Conservation (phyloP, 1,140 invertebrate genomes). For the Drosophila mauritiana region DNA sequence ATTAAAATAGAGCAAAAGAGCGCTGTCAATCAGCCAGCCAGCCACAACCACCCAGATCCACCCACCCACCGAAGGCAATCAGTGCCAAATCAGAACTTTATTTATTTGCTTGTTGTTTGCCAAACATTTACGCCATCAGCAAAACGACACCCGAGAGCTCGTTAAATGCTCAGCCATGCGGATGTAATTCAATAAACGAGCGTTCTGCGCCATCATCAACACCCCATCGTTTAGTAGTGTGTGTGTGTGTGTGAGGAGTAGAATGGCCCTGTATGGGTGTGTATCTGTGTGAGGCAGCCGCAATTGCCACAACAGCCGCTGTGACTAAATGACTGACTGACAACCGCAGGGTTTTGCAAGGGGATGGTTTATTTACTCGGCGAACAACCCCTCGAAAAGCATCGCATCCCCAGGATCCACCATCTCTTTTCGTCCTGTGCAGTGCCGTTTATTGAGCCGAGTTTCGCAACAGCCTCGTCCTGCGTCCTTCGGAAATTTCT, state of each 20-base stretch:
- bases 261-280: background rate
- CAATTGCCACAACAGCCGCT: conserved; percentile 43
- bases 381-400: conserved; percentile 64
- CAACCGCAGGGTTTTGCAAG: conserved; percentile 67
- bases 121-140: conserved; percentile 83
- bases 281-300: conserved; percentile 49
- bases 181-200: conserved; percentile 84
- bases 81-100: conserved; percentile 83
- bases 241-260: conserved; percentile 11
- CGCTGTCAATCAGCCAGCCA: conserved; percentile 15
- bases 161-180: conserved; percentile 83
- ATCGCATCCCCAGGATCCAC: background rate
- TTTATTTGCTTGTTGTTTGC: conserved; percentile 84
- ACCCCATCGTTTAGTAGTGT: conserved; percentile 68
- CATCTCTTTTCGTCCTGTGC: conserved; percentile 23
- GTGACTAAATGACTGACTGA: conserved; percentile 78
- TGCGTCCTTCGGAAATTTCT: conserved; percentile 53
- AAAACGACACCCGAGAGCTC: conserved; percentile 83
- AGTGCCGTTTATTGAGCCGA: conserved; percentile 79
- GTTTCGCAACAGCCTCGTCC: conserved; percentile 77
- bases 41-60: background rate
- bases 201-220: conserved; percentile 72
- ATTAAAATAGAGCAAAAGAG: conserved; percentile 2
- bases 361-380: conserved; percentile 78
- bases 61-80: conserved; percentile 63